These are phyloP conservation scores for Gnatocerus cornutus DNA, from an alignment of 2,888 invertebrate species.

Conservation along the genomic window DNA sequence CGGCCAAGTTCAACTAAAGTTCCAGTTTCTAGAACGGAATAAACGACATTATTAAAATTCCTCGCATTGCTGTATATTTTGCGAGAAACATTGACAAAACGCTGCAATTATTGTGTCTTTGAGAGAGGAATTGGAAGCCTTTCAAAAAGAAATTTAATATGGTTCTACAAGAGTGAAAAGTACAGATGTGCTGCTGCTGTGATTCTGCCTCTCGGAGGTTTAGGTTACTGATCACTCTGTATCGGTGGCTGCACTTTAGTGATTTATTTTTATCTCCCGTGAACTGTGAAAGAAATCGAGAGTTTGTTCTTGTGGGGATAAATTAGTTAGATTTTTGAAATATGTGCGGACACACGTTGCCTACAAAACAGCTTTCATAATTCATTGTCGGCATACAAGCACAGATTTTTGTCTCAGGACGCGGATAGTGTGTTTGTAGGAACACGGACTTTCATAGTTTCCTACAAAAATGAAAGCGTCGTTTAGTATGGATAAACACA, in stretches of 20 bases:
- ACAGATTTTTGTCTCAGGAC: no score
- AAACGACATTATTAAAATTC: conserved; percentile 25
- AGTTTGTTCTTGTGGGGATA: not conserved
- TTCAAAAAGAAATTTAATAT: conserved; percentile 21
- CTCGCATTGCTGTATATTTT: conserved; percentile 12
- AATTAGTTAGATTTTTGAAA: conserved; percentile 3
- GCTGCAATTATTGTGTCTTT: conserved; percentile 23
- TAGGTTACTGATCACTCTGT: conserved; percentile 15
- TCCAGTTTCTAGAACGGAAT: conserved; percentile 15
- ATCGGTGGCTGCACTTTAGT: conserved; percentile 9
- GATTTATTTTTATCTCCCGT: conserved; percentile 22
- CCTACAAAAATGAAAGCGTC: no score
- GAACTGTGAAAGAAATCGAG: conserved; percentile 15
- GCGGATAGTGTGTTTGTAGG: no score
- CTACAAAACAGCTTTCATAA: no score
- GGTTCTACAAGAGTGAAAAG: not conserved
- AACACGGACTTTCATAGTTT: no score
- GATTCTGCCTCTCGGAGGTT: conserved; percentile 8
- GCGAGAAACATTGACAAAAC: conserved; percentile 10
- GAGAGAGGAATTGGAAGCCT: not conserved
- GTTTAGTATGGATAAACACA: no score
- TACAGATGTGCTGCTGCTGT: conserved; percentile 5
- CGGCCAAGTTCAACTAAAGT: conserved; percentile 3
- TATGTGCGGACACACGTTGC: not conserved
- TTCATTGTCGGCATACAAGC: no score